These are phyloP conservation scores for Scaptomyza reducta DNA, from an alignment of 2,888 invertebrate species.

Conservation along the genomic window DNA sequence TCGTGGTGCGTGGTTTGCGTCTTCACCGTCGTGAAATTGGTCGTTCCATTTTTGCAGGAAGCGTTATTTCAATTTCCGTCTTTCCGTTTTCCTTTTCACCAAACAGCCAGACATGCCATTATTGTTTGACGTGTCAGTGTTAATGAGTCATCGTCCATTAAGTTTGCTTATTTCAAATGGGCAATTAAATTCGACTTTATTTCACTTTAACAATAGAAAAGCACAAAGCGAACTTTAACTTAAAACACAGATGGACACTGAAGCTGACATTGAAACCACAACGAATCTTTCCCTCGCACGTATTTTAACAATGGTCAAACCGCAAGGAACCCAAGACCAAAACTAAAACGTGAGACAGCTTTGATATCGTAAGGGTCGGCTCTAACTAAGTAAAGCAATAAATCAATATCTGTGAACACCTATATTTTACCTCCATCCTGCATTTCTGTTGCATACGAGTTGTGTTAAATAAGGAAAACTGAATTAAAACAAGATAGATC, in stretches of 20 bases:
- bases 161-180: conserved; percentile 78
- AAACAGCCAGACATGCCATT: conserved; percentile 77
- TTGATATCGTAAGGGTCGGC: conserved; percentile 12
- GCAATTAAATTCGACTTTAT: conserved; percentile 82
- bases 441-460: neutral
- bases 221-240: conserved; percentile 5
- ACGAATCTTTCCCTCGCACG: conserved; percentile 47
- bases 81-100: conserved; percentile 65
- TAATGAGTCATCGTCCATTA: conserved; percentile 82
- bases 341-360: neutral
- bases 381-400: conserved; percentile 54
- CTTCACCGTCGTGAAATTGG: conserved; percentile 1
- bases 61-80: conserved; percentile 80
- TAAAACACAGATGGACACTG: conserved; percentile 43
- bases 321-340: conserved; percentile 7
- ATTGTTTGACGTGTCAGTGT: conserved; percentile 81
- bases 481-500: too few species aligned
- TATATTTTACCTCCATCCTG: neutral
- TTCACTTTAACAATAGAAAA: conserved; percentile 66
- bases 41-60: conserved; percentile 66
- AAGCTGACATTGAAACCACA: conserved; percentile 58
- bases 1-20: conserved; percentile 26
- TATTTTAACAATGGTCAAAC: conserved; percentile 21
- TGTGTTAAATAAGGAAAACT: neutral
- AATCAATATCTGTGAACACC: conserved; percentile 41